phyloP scores from a whole-genome alignment of 2,888 invertebrate genomes.

The Agriopis marginaria region DNA sequence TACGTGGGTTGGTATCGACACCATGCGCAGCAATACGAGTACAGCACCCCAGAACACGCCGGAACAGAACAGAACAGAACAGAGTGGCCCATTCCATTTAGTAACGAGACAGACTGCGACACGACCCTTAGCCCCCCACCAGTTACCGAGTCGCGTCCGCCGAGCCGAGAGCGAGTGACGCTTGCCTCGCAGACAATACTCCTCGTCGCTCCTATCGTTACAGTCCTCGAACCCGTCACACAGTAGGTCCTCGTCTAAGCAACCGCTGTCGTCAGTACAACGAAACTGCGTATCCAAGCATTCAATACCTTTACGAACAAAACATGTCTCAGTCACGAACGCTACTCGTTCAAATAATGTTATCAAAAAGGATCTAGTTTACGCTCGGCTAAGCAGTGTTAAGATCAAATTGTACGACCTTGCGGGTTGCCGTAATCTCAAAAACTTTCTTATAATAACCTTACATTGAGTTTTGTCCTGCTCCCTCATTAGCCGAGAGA shows the following conservation, averaged over 20 bases:
- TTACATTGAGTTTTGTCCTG: no score
- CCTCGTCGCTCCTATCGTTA: constrained; percentile 88
- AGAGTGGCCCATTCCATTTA: constrained; percentile 18
- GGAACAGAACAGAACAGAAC: background rate
- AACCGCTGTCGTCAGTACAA: constrained; percentile 86
- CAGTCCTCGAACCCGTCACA: constrained; percentile 89
- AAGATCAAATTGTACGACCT: constrained; percentile 37
- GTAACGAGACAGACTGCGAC: constrained; percentile 44
- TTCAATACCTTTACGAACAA: constrained; percentile 72
- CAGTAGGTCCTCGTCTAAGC: constrained; percentile 83
- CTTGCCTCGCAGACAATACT: constrained; percentile 82
- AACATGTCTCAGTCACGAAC: constrained; percentile 24
- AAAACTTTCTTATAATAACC: no score
- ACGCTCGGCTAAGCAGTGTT: constrained; percentile 58
- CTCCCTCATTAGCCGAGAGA: no score
- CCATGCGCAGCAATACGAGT: constrained; percentile 4
- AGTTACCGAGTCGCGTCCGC: constrained; percentile 56
- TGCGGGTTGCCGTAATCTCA: no score
- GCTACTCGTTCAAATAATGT: constrained; percentile 30
- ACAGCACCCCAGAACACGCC: background rate
- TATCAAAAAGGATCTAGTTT: constrained; percentile 34
- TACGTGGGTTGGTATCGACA: background rate
- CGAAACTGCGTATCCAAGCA: constrained; percentile 79
- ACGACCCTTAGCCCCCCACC: constrained; percentile 59
- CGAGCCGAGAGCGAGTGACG: constrained; percentile 53